Base-by-base conservation (phyloP, 2,888 invertebrate genomes). In the Thera obeliscata region DNA sequence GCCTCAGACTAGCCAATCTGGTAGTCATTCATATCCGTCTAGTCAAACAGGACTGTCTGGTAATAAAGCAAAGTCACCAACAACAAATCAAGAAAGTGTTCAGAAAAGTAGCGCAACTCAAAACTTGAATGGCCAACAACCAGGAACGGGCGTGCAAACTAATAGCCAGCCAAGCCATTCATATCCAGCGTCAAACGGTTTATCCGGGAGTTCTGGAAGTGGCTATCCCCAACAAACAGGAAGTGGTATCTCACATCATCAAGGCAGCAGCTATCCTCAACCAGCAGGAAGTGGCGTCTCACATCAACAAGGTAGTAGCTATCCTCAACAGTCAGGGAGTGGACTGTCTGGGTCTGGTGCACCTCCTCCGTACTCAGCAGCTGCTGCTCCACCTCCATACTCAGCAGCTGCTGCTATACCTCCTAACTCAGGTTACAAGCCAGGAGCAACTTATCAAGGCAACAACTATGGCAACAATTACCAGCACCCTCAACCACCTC, bases 1-100 rank as follows among this genome's bases (percentile, higher is more conserved):
- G 43, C 81, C 81, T 22, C 65, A 68, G 11, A 73, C 38, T 62
- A 68, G 66, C 48, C 74, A 72, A 62, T 67, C 67, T 46, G 78
- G 73, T 64, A 81, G 80, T 61, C 91, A 90, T 75, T 88, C 89
- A 7, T 91, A 92, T 78, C 91, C 91, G 52, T 86, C 91, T 7
- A 88, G 88, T 75, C 84, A 87, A 61, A 89, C 88, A 56, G 90
- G 90, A 3, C 78, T 89, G 35, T 90, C 90, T 61, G 91, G 91
- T 46, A 84, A 80, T 65, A 82, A 76, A 72, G 80, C 85, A 9
- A 88, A 87, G 74, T 83, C 84, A 74, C 79, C 87, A 38, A 66
- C 82, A 7, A 72, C 76, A 49, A 76, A 89, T 73, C 89, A 89
- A 80, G 90, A 90, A 76, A 88, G 72, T 77, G 75, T 91, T 67